Percentiles rank a stretch among this genome's conserved stretches.
Conservation (phyloP, 2,113 vertebrate genomes). For the Callipepla californica region DNA sequence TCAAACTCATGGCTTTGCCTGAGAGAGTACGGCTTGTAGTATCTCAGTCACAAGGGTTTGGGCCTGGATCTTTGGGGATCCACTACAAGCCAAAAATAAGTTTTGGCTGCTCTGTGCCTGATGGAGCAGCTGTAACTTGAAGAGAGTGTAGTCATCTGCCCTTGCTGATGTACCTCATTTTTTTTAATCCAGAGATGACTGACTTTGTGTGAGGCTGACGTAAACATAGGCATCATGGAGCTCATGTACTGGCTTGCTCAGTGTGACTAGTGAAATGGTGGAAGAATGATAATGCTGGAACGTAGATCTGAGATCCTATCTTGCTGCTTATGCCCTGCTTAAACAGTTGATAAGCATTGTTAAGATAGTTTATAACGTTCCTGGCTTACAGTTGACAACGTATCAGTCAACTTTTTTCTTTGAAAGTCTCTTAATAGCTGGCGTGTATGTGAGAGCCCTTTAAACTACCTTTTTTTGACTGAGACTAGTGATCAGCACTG, state of each 20-base stretch:
- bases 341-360: neutral
- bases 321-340: neutral
- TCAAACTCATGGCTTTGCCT: neutral
- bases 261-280: neutral
- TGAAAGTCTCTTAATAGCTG: neutral
- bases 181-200: neutral
- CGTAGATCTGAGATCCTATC: neutral
- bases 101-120: neutral
- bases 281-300: neutral
- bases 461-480: neutral
- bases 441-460: neutral
- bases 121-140: neutral
- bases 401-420: neutral
- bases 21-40: neutral
- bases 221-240: neutral
- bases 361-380: neutral
- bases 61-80: neutral
- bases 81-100: neutral
- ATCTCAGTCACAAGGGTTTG: neutral
- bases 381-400: neutral
- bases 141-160: neutral
- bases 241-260: neutral
- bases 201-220: neutral
- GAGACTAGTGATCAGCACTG: neutral
- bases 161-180: neutral